Percentiles rank a stretch among this genome's conserved stretches.
Conservation (phyloP, 2,113 vertebrate genomes). For the Oncorhynchus kisutch region DNA sequence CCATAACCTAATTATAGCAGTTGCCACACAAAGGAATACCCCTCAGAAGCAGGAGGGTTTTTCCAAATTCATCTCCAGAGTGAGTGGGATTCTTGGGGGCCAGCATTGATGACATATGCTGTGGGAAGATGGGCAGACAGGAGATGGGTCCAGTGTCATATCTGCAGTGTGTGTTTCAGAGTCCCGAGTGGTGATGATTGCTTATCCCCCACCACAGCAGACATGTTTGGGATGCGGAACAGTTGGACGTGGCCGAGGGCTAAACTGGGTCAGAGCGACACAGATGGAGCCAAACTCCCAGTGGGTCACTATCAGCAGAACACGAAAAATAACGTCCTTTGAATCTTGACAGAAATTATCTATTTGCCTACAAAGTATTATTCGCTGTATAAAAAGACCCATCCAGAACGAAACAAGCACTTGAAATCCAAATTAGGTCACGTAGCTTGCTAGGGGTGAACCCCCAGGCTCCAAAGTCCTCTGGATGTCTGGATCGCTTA, state of each 20-base stretch:
- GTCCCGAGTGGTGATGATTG: slow-evolving; percentile 58
- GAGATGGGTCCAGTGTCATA: slow-evolving; percentile 66
- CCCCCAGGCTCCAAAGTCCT: slow-evolving; percentile 26
- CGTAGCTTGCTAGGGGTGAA: slow-evolving; percentile 25
- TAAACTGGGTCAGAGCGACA: slow-evolving; percentile 80
- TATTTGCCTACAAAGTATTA: slow-evolving; percentile 42
- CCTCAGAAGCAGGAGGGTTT: not conserved
- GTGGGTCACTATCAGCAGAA: slow-evolving; percentile 71
- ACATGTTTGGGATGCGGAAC: slow-evolving; percentile 79
- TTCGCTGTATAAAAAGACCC: not conserved
- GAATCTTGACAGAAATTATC: slow-evolving; percentile 57
- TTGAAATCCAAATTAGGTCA: slow-evolving; percentile 48
- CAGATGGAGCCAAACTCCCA: slow-evolving; percentile 79
- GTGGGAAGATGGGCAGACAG: slow-evolving; percentile 47
- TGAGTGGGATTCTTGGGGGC: slow-evolving; percentile 12
- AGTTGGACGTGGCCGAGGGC: slow-evolving; percentile 80
- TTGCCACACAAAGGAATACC: slow-evolving; percentile 14
- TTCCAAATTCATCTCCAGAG: not conserved
- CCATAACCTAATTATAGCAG: slow-evolving; percentile 5
- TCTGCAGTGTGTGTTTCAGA: slow-evolving; percentile 62
- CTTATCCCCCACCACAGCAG: slow-evolving; percentile 75
- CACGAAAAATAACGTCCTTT: slow-evolving; percentile 23
- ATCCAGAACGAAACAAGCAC: slow-evolving; percentile 17
- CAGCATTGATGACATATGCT: slow-evolving; percentile 61
- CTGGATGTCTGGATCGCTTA: slow-evolving; percentile 33